phyloP scores from a whole-genome alignment of 2,888 invertebrate species.

The Conops quadrifasciatus region DNA sequence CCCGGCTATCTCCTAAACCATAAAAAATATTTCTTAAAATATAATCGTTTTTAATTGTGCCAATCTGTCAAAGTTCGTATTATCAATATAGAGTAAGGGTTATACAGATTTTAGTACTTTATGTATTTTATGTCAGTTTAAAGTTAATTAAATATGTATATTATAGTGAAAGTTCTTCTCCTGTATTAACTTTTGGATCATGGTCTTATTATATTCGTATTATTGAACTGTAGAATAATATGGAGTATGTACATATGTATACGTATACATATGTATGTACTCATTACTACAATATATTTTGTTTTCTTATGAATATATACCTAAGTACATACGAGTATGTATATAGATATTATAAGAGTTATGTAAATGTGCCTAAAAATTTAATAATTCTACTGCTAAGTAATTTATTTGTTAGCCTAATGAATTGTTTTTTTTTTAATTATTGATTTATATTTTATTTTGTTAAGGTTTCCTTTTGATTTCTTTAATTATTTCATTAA shows the following conservation, averaged over 20 bases:
- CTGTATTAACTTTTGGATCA: not conserved
- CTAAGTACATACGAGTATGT: constrained; percentile 13
- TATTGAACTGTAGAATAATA: not conserved
- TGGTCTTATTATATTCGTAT: not conserved
- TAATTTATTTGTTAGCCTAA: constrained; percentile 39
- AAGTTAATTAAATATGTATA: no score
- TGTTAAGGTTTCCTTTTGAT: constrained; percentile 20
- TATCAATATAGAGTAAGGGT: no score
- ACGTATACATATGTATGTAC: constrained; percentile 26
- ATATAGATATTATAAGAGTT: constrained; percentile 7
- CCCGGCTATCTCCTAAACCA: no score
- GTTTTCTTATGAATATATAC: no score
- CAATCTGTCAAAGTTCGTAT: no score
- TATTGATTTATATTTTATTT: constrained; percentile 48
- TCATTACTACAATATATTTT: no score
- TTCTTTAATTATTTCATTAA: constrained; percentile 18
- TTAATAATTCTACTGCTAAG: constrained; percentile 43
- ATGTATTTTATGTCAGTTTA: no score
- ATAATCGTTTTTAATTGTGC: no score
- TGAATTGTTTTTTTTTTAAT: not conserved
- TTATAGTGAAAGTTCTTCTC: not conserved
- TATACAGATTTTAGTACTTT: no score
- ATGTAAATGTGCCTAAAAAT: constrained; percentile 30
- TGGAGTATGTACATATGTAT: constrained; percentile 17
- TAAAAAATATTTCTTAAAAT: no score